Percentiles rank a stretch among this genome's conserved stretches.
phyloP scores from a whole-genome alignment of 2,797 vertebrate genomes.

The Bradypus variegatus region DNA sequence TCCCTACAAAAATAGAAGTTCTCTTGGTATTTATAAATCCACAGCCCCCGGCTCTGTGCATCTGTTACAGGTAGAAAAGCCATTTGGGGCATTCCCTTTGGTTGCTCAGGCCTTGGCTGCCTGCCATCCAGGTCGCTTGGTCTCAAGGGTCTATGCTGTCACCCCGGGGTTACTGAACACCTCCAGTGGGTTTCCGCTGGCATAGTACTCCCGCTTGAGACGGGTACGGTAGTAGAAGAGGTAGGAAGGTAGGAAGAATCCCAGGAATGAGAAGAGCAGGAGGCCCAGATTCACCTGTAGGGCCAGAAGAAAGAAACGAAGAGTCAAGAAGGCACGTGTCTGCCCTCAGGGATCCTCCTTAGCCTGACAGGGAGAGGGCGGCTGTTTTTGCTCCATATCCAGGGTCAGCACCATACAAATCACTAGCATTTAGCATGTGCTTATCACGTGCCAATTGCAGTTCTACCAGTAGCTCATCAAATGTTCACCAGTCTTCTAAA shows the following conservation, averaged over 20 bases:
- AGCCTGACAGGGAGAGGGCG: background rate
- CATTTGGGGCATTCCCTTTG: background rate
- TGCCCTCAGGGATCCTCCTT: background rate
- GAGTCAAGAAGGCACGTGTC: background rate
- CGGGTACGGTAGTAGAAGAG: slow-evolving; percentile 78
- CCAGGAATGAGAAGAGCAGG: slow-evolving; percentile 80
- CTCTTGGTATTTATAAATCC: slow-evolving; percentile 54
- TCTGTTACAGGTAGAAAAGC: slow-evolving; percentile 33
- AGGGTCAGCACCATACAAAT: background rate
- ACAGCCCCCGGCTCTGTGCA: background rate
- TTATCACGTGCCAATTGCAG: background rate
- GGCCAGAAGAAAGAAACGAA: background rate
- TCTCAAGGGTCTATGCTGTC: slow-evolving; percentile 49
- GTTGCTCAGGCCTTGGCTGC: background rate
- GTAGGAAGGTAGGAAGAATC: slow-evolving; percentile 87
- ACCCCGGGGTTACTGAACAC: slow-evolving; percentile 68
- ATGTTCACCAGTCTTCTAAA: background rate
- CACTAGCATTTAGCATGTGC: background rate
- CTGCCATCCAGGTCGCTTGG: background rate
- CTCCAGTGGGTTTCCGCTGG: slow-evolving; percentile 48
- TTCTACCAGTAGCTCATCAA: background rate
- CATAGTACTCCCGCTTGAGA: slow-evolving; percentile 68
- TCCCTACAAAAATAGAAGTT: slow-evolving; percentile 63
- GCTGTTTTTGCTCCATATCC: background rate
- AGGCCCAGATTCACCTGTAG: slow-evolving; percentile 84